Conservation (phyloP, 2,888 invertebrate genomes). For the Coecobrya sp. region DNA sequence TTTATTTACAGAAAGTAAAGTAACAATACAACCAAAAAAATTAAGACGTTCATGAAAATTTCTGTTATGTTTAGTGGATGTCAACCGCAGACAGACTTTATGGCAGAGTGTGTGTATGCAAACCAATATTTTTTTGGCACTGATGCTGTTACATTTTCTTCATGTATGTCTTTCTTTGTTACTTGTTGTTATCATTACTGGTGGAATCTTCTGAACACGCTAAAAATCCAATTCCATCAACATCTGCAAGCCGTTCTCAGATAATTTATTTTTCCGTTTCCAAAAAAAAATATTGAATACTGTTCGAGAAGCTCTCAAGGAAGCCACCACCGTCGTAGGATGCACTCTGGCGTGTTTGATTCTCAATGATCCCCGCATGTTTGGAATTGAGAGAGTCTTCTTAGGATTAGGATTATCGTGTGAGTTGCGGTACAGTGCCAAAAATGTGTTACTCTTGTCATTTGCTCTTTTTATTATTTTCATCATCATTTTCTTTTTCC, state of each 20-base stretch:
- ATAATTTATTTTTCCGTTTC: constrained; percentile 66
- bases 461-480: constrained; percentile 51
- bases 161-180: constrained; percentile 21
- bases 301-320: constrained; percentile 51
- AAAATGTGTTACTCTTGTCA: constrained; percentile 70
- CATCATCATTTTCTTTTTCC: neutral
- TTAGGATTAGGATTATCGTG: neutral
- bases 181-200: constrained; percentile 18
- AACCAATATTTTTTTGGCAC: constrained; percentile 72
- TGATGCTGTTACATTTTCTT: constrained; percentile 43
- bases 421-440: constrained; percentile 44
- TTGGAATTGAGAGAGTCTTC: too few relatives aligned
- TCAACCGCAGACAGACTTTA: constrained; percentile 72
- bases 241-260: constrained; percentile 75
- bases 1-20: constrained; percentile 35
- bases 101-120: constrained; percentile 48
- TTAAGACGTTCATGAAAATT: constrained; percentile 11
- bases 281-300: constrained; percentile 39
- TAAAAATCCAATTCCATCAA: constrained; percentile 65
- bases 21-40: constrained; percentile 44
- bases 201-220: constrained; percentile 57
- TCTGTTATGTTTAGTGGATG: constrained; percentile 64
- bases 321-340: constrained; percentile 40
- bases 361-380: constrained; percentile 63
- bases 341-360: constrained; percentile 55